Base-by-base conservation (phyloP, 1,140 invertebrate genomes). In the Chrysomallon squamiferum region DNA sequence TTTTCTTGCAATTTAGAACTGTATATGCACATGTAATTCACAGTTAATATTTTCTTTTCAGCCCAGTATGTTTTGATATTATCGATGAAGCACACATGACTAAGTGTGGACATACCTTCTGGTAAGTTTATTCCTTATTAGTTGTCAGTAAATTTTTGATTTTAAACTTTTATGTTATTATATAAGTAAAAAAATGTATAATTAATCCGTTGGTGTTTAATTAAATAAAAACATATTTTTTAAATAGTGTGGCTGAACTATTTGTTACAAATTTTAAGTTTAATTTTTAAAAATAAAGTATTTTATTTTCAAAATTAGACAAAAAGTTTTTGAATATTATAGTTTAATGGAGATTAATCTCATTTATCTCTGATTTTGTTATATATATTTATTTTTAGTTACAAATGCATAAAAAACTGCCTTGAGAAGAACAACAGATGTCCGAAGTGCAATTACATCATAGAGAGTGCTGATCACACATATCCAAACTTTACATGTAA, bases 61-160 rank as follows among this genome's bases (percentile, higher is more conserved):
- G 95, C 81, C 93, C 94, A 1, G 91, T 97, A 47, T 97, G 95
- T 86, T 93, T 96, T 83, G 92, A 96, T 80, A 86, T 95, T 25
- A 95, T 97, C 62, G 91, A 91, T 62, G 95, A 96, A 85, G 94
- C 95, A 1, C 91, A 95, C 82, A 94, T 97, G 73, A 97, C 95
- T 0, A 90, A 91, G 69, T 98, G 95, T 86, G 95, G 95, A 2
- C 96, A 98, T 82, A 96, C 94, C 4, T 98, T 95, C 86, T 97
- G 96, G 87, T 88, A 91, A 81, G 87, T 88, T 59, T 13, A 29
- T 30, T 59, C 50, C n/a, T n/a, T n/a, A n/a, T n/a, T n/a, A n/a
- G n/a, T n/a, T n/a, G n/a, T n/a, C n/a, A n/a, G n/a, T n/a, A n/a
- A n/a, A n/a, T n/a, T n/a, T n/a, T n/a, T n/a, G n/a, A n/a, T n/a